phyloP scores from a whole-genome alignment of 2,113 vertebrate genomes.

The Hoplias malabaricus region DNA sequence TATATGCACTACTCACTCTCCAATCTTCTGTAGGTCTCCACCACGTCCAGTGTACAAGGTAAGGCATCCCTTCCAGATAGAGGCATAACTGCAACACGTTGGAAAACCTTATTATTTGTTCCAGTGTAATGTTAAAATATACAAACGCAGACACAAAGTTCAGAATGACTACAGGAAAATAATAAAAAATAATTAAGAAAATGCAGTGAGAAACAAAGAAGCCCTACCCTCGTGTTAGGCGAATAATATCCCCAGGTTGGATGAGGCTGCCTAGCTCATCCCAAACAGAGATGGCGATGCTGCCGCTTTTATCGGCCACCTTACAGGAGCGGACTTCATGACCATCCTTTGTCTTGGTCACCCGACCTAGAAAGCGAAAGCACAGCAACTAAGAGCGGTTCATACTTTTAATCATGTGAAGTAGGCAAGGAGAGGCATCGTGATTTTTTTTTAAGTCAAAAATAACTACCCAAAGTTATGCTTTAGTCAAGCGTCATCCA shows the following conservation, averaged over 20 bases:
- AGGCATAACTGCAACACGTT: conserved; percentile 84
- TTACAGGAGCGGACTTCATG: conserved; percentile 97
- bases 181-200: not conserved
- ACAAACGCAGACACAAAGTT: not conserved
- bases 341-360: conserved; percentile 98
- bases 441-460: not conserved
- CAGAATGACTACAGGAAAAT: not conserved
- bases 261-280: conserved; percentile 94
- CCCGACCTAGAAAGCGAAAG: conserved; percentile 77
- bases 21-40: conserved; percentile 97
- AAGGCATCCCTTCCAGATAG: conserved; percentile 97
- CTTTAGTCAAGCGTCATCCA: not conserved
- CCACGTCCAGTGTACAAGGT: conserved; percentile 96
- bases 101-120: not conserved
- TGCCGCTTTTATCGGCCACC: conserved; percentile 95
- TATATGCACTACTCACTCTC: conserved; percentile 85
- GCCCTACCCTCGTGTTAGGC: conserved; percentile 92
- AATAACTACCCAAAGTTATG: not conserved
- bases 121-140: too few species aligned
- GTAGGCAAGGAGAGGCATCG: not conserved
- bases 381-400: not conserved
- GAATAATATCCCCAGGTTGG: conserved; percentile 95
- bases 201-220: not conserved
- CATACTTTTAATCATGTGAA: not conserved
- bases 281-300: conserved; percentile 99